Evolutionary conservation across 2,797 vertebrate species (phyloP).

Genomic region (Cuculus canorus): DNA sequence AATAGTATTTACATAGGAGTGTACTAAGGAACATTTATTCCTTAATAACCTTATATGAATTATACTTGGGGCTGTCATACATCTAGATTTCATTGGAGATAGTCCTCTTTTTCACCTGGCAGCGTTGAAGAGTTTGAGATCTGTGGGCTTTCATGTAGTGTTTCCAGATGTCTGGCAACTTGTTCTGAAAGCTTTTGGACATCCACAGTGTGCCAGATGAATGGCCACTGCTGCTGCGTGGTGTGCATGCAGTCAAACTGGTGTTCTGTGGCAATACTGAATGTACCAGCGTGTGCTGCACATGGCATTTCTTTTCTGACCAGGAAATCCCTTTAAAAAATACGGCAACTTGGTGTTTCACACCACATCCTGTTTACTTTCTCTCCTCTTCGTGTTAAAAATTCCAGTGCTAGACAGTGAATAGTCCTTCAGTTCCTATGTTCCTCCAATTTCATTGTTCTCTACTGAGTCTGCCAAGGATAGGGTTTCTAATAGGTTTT

Average conservation of each 20-base stretch:
- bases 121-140: not conserved
- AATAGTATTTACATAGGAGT: slow-evolving; percentile 32
- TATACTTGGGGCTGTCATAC: not conserved
- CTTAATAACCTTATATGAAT: slow-evolving; percentile 11
- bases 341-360: slow-evolving; percentile 15
- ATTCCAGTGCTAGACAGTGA: slow-evolving; percentile 43
- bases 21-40: slow-evolving; percentile 11
- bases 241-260: fast-evolving
- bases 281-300: not conserved
- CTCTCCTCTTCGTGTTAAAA: slow-evolving; percentile 48
- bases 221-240: fast-evolving
- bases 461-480: not conserved
- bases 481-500: not conserved
- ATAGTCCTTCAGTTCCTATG: slow-evolving; percentile 14
- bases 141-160: fast-evolving
- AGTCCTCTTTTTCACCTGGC: not conserved
- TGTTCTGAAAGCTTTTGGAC: not conserved
- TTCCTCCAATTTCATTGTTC: not conserved
- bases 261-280: not conserved
- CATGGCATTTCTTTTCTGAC: not conserved
- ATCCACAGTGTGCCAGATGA: not conserved
- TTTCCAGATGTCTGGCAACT: slow-evolving; percentile 16
- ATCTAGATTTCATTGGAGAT: not conserved
- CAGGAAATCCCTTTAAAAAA: slow-evolving; percentile 64
- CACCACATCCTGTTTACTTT: slow-evolving; percentile 69